Percentiles rank a stretch among this genome's conserved stretches.
phyloP scores from a whole-genome alignment of 1,140 invertebrate species.

The Drosophila nannoptera region DNA sequence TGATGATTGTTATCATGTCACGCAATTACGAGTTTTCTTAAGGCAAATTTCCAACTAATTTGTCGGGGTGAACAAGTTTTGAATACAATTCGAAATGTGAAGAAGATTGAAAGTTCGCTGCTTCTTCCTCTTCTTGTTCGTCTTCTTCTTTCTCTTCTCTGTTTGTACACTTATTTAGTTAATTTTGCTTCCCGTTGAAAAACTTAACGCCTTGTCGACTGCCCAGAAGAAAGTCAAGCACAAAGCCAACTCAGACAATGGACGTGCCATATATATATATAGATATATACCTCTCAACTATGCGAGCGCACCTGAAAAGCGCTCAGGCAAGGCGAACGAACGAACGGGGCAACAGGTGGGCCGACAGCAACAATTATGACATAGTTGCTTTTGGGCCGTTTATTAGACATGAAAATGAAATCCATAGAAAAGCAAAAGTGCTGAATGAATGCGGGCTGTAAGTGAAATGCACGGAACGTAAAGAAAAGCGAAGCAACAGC shows the following conservation, averaged over 20 bases:
- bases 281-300: background rate
- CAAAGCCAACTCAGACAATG: constrained; percentile 15
- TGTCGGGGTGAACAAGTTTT: background rate
- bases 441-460: constrained; percentile 36
- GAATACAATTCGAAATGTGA: constrained; percentile 8
- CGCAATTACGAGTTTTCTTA: too few relatives aligned
- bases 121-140: background rate
- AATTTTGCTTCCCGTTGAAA: constrained; percentile 12
- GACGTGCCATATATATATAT: background rate
- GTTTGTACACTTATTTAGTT: constrained; percentile 1
- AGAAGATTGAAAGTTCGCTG: constrained; percentile 61
- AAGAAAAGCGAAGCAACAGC: constrained; percentile 26
- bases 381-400: constrained; percentile 46
- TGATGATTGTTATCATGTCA: too few relatives aligned
- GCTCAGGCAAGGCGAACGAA: constrained; percentile 22
- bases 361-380: constrained; percentile 57
- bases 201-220: constrained; percentile 39
- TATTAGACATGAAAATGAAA: constrained; percentile 55
- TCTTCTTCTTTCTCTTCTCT: too few relatives aligned
- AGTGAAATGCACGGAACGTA: constrained; percentile 61
- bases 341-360: background rate
- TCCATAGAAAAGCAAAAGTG: constrained; percentile 67
- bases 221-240: constrained; percentile 45
- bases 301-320: constrained; percentile 20
- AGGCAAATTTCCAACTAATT: background rate